Percentiles rank a stretch among this genome's conserved stretches.
Conservation (phyloP, 2,113 vertebrate genomes). For the Heterotilapia buettikoferi region DNA sequence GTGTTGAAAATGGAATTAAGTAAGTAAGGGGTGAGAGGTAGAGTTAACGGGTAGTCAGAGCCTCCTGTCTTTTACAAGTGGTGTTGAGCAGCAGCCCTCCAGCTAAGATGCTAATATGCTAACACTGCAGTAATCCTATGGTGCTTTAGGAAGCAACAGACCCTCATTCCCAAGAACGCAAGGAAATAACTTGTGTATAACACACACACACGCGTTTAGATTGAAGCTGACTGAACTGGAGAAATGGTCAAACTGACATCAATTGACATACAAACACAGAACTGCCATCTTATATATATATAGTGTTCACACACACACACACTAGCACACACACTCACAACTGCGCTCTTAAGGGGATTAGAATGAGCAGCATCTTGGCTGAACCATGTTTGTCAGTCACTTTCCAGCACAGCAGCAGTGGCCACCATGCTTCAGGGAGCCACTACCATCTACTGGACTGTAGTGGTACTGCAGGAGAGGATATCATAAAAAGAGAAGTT, state of each 20-base stretch:
- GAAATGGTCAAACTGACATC: not conserved
- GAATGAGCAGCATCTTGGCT: constrained; percentile 31
- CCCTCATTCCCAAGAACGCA: not conserved
- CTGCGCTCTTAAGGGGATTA: constrained; percentile 21
- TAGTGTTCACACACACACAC: not conserved
- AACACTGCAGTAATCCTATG: constrained; percentile 55
- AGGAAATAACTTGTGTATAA: not conserved
- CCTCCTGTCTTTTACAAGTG: constrained; percentile 55
- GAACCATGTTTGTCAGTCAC: constrained; percentile 25
- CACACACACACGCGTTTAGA: not conserved
- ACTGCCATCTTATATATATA: not conserved
- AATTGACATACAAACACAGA: not conserved
- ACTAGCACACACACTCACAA: not conserved
- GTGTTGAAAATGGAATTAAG: not conserved
- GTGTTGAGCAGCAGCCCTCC: constrained; percentile 51
- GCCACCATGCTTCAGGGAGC: constrained; percentile 58
- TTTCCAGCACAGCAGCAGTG: constrained; percentile 28
- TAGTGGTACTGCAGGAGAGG: constrained; percentile 37
- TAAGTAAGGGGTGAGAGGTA: not conserved
- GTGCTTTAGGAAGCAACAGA: constrained; percentile 37
- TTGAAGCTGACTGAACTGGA: not conserved
- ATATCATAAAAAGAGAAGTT: not conserved
- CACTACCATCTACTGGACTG: constrained; percentile 68
- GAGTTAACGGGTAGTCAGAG: not conserved
- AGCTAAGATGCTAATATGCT: constrained; percentile 65